These are phyloP conservation scores for Himalopsyche kuldschensis DNA, from an alignment of 2,888 invertebrate genomes.

Conservation along the genomic window DNA sequence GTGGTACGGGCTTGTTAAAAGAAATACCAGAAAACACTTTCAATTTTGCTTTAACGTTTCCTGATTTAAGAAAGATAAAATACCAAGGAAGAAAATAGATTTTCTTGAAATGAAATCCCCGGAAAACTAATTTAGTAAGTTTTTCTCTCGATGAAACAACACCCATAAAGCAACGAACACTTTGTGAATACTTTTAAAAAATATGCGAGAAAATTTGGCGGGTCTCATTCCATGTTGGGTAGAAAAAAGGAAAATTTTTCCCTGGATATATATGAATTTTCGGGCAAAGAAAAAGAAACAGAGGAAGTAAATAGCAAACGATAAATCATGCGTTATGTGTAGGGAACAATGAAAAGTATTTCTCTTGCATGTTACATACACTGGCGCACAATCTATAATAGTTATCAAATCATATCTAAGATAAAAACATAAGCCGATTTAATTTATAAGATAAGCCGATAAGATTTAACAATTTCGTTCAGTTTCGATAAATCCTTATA, in stretches of 20 bases:
- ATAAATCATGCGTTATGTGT: constrained; percentile 33
- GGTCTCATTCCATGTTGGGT: constrained; percentile 5
- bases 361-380: background rate
- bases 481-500: too few relatives aligned
- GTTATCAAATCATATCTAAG: too few relatives aligned
- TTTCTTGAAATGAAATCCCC: background rate
- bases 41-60: background rate
- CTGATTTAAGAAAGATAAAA: background rate
- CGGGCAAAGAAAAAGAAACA: constrained; percentile 10
- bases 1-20: too few relatives aligned
- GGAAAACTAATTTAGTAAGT: constrained; percentile 15
- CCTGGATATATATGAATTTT: constrained; percentile 19
- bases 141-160: constrained; percentile 19
- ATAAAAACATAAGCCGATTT: too few relatives aligned
- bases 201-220: constrained; percentile 23
- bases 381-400: background rate
- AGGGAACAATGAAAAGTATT: constrained; percentile 26
- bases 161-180: constrained; percentile 16
- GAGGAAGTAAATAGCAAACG: constrained; percentile 26
- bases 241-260: background rate
- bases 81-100: background rate
- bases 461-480: too few relatives aligned
- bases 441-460: too few relatives aligned
- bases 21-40: background rate
- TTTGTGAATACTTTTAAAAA: constrained; percentile 30